Base-by-base conservation (phyloP, 2,888 invertebrate genomes). In the Loripinus fragilis region DNA sequence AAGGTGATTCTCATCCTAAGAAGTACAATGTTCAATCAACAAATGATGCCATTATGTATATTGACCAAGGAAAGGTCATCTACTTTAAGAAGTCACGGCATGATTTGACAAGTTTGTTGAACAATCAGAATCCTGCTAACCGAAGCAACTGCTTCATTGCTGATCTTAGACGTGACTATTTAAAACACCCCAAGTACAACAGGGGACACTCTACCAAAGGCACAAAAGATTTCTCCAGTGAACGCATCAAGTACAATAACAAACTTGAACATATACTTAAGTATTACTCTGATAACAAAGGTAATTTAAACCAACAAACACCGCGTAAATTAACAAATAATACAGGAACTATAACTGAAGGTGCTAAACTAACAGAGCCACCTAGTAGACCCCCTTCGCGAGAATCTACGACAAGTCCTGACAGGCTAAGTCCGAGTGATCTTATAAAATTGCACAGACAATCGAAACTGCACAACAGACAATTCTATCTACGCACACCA, bases 401-500 rank as follows among this genome's bases (percentile, higher is more conserved):
- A 33, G 67, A 78, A 8, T 60, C 48, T 8, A 77, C 80, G 17
- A 69, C 80, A 2, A 50, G 42, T 20, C 55, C 76, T 12, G 80
- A 77, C 23, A 48, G 48, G 30, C 66, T 76, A 28, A 50, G 50
- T 42, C 45, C 64, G 5, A 80, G 70, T 30, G 81, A 84, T 42
- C 88, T 81, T 67, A 78, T 89, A 33, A 84, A 81, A 52, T 75
- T 89, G 41, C 87, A 87, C 71, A 74, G 71, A 68, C 84, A 83
- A 72, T 83, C 85, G 0, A 86, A 81, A 60, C 76, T 89, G 17
- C 87, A 89, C 73, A 82, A 86, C 41, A 79, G 87, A 25, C 86
- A 87, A 70, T 88, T 89, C 70, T 88, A 87, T 64, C 73, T 88
- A 72, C 86, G 83, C 75, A 88, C 89, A 2, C 88, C 89, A 8